Base-by-base conservation (phyloP, 2,888 invertebrate species). In the Synergus laeviventris region DNA sequence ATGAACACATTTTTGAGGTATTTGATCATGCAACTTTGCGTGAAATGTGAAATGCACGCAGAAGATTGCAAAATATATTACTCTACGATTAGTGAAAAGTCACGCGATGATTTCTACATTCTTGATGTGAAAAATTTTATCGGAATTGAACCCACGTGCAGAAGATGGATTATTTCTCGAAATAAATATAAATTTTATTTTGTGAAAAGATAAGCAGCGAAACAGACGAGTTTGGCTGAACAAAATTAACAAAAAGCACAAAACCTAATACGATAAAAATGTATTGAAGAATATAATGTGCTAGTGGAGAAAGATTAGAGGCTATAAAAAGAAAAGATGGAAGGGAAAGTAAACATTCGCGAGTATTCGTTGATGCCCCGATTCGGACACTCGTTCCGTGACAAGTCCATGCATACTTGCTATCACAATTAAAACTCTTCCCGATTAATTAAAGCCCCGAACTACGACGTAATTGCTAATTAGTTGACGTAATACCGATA, bases 401-500 rank as follows among this genome's bases (percentile, higher is more conserved):
- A 38, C 38, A n/a, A 38, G n/a, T 36, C 36, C 2, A 16, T 36
- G n/a, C 2, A 16, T n/a, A 42, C 16, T 16, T 45, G 39, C 64
- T 49, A 74, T 54, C 76, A 78, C 81, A 79, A 81, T 81, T 82
- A 80, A 79, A 82, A 78, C 81, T 83, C 81, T 81, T 81, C 81
- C 80, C 81, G 84, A 84, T 86, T 84, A 84, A 85, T 85, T 85
- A 85, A 81, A 79, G 79, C 80, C 79, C 82, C 81, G 82, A 78
- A 76, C 80, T 81, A 73, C 79, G 78, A 75, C 79, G 82, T 86
- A 86, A 86, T 86, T 84, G 82, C 84, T 86, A 86, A 86, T 86
- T 86, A 85, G 84, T 84, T 85, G 82, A 86, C 84, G 84, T 85
- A 86, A 85, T 80, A 79, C 80, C 79, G 83, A 82, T 85, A 85